phyloP scores from a whole-genome alignment of 2,113 vertebrate genomes.

The Dendropsophus ebraccatus region DNA sequence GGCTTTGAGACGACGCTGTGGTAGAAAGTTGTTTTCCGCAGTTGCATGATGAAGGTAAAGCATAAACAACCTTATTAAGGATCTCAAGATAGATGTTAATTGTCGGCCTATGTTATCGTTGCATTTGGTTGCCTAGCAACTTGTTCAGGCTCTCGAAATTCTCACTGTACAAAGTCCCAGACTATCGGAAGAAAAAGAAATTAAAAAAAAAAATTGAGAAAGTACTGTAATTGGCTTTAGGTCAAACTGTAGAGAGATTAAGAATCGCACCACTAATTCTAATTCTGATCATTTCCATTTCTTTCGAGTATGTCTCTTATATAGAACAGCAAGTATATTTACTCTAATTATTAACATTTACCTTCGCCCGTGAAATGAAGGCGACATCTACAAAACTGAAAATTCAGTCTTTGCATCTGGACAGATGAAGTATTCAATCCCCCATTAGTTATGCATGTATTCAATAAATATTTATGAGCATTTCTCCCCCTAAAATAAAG shows the following conservation, averaged over 20 bases:
- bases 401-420: not conserved
- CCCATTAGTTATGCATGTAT: not conserved
- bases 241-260: slow-evolving; percentile 51
- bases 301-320: not conserved
- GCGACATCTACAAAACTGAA: not conserved
- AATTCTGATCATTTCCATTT: slow-evolving; percentile 6
- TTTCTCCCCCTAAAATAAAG: not conserved
- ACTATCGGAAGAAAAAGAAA: slow-evolving; percentile 26
- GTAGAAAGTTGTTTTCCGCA: slow-evolving; percentile 51
- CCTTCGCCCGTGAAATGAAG: not conserved
- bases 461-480: slow-evolving; percentile 15
- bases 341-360: not conserved
- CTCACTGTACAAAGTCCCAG: slow-evolving; percentile 47
- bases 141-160: slow-evolving; percentile 38
- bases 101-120: slow-evolving; percentile 50
- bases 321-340: too few relatives aligned
- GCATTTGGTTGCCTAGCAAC: slow-evolving; percentile 52
- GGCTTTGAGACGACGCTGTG: not conserved
- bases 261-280: slow-evolving; percentile 41
- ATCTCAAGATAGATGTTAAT: slow-evolving; percentile 59
- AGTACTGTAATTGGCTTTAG: slow-evolving; percentile 51
- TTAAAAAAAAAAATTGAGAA: slow-evolving; percentile 8
- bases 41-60: slow-evolving; percentile 53
- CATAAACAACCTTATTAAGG: slow-evolving; percentile 58
- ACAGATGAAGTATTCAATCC: not conserved